Percentiles rank a stretch among this genome's conserved stretches.
Evolutionary conservation across 1,140 invertebrate genomes (phyloP).

Genomic region (Halesus radiatus): DNA sequence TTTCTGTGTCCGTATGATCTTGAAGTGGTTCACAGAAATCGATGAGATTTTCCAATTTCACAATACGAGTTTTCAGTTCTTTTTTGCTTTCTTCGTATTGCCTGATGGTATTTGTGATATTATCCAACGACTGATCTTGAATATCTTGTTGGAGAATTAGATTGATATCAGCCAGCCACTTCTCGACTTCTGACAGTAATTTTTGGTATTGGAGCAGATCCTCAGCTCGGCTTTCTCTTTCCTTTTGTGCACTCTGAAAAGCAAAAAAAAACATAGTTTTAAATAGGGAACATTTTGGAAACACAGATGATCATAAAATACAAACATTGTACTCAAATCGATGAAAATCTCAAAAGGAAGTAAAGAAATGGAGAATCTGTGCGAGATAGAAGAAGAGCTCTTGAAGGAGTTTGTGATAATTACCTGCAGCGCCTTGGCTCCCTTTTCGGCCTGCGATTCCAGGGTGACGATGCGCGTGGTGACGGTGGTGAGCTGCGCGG

Average conservation of each 20-base stretch:
- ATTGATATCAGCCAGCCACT: slow-evolving; percentile 70
- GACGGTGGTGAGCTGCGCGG: slow-evolving; percentile 68
- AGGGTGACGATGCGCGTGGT: slow-evolving; percentile 71
- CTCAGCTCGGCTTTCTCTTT: slow-evolving; percentile 70
- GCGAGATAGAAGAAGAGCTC: background rate
- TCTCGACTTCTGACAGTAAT: slow-evolving; percentile 75
- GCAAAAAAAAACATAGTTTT: background rate
- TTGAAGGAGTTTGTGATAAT: slow-evolving; percentile 15
- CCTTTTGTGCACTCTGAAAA: slow-evolving; percentile 68
- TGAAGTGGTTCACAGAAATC: slow-evolving; percentile 60
- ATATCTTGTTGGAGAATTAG: slow-evolving; percentile 56
- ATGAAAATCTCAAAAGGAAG: no score
- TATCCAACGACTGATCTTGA: slow-evolving; percentile 51
- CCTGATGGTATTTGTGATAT: slow-evolving; percentile 48
- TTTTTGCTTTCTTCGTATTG: slow-evolving; percentile 44
- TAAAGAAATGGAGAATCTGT: no score
- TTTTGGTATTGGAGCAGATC: slow-evolving; percentile 74
- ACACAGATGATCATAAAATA: no score
- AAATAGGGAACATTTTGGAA: no score
- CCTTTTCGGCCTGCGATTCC: slow-evolving; percentile 74
- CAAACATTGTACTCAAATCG: no score
- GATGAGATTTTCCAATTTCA: slow-evolving; percentile 47
- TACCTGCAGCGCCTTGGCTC: slow-evolving; percentile 73
- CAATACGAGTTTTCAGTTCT: slow-evolving; percentile 46
- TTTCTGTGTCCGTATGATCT: slow-evolving; percentile 61